Base-by-base conservation (phyloP, 2,797 vertebrate genomes). In the Champsocephalus esox region DNA sequence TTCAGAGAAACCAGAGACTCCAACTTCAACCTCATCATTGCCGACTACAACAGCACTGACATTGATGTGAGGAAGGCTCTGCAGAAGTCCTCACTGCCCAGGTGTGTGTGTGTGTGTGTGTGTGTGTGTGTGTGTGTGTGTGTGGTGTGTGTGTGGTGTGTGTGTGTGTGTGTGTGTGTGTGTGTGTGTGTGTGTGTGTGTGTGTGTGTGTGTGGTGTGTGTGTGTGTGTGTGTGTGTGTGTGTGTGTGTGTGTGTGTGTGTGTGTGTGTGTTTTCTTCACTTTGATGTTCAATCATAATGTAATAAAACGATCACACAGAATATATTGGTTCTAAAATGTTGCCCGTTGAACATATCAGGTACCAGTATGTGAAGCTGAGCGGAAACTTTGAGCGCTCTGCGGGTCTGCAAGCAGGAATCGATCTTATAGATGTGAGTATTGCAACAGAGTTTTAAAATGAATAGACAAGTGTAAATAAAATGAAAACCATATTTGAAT, bases 351-450 rank as follows among this genome's bases (percentile, higher is more conserved):
- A 46, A 57, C 70, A 73, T 6, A 49, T 56, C 90, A 99, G 98
- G 82, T 96, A 96, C 86, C 94, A 88, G 76, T 99, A 97, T 54
- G 64, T 95, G 88, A 97, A 92, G 82, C 91, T 98, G 32, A 91
- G 70, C 0, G 98, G 98, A 48, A 98, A 97, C 88, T 99, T 99
- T 4, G 94, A 99, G 88, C 96, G 98, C 43, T 97, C 98, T 1
- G 96, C 96, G 7, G 98, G 97, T 51, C 95, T 99, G 34, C 98
- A 99, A 89, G 97, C 97, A 0, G 98, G 98, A 48, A 85, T 99
- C 66, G 70, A 99, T 85, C 93, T 96, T 0, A 92, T 99, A 61
- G 91, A 86, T 77, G 98, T 99, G 83, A 96, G 92, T 78, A 3
- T 41, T 17, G 9, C 13, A 24, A 21, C 38, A n/a, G 66, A 41